Base-by-base conservation (phyloP, 2,888 invertebrate species). In the Catocala sponsa region DNA sequence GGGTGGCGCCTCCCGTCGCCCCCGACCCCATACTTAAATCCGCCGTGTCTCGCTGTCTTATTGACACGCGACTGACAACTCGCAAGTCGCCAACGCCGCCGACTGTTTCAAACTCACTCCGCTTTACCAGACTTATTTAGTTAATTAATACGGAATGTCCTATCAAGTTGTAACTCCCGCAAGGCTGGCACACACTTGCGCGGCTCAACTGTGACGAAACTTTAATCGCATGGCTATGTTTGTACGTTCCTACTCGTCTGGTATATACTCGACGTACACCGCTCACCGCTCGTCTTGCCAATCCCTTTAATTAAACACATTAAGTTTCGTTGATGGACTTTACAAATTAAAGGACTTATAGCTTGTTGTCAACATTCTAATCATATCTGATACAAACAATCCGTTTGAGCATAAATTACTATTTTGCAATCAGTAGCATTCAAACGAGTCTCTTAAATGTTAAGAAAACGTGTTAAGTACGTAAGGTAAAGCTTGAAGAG, bases 71-170 rank as follows among this genome's bases (percentile, higher is more conserved):
- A 89, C 91, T 92, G 92, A 91, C 93, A 87, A 92, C 90, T 91
- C 84, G 90, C 90, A 84, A 90, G 87, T 91, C 91, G 91, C 91
- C 91, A 87, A 78, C 89, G 82, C 80, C 80, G 82, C 70, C 81
- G 86, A 82, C 90, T 88, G 90, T 88, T 86, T 82, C 89, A 80
- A 86, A 83, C 87, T 85, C 84, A 84, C 88, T 86, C 70, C 84
- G 88, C 91, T 91, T 90, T 91, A 86, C 85, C 86, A 88, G 90
- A 89, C 92, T 92, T 94, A 93, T 93, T 93, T 94, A 93, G 92
- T 92, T 94, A 94, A 94, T 94, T 94, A 94, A 93, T 94, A 93
- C 91, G 91, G 89, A 91, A 93, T 94, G 94, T 89, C 94, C 92
- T 92, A 90, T 90, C 89, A 88, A 91, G 86, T 91, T 85, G 84